These are phyloP conservation scores for Ibidorhyncha struthersii DNA, from an alignment of 2,113 vertebrate species.

Conservation along the genomic window DNA sequence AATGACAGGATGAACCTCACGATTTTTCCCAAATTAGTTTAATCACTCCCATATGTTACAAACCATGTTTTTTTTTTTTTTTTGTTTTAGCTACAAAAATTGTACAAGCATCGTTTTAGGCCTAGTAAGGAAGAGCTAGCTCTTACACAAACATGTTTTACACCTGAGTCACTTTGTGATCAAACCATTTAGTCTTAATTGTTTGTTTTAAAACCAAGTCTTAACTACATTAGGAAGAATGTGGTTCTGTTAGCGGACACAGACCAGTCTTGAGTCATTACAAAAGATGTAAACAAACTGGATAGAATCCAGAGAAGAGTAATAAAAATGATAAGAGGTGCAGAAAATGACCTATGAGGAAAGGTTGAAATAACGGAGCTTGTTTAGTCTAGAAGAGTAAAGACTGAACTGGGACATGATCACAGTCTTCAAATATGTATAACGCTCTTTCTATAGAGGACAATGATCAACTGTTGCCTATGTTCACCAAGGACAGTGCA, in stretches of 20 bases:
- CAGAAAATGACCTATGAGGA: not conserved
- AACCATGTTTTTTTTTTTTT: not conserved
- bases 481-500: not conserved
- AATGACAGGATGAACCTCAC: not conserved
- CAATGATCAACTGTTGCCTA: not conserved
- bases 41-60: not conserved
- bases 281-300: not conserved
- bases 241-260: not conserved
- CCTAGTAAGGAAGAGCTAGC: not conserved
- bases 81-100: not conserved
- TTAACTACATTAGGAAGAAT: not conserved
- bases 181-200: not conserved
- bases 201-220: not conserved
- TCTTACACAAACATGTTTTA: not conserved
- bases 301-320: slow-evolving; percentile 9
- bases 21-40: not conserved
- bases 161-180: not conserved
- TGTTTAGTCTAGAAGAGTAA: slow-evolving; percentile 53
- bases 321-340: slow-evolving; percentile 22
- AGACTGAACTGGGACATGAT: not conserved
- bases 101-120: not conserved
- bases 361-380: slow-evolving; percentile 15
- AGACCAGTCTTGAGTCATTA: not conserved
- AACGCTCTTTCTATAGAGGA: not conserved
- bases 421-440: not conserved